These are phyloP conservation scores for Nymphalis io DNA, from an alignment of 1,140 invertebrate species.

Conservation along the genomic window DNA sequence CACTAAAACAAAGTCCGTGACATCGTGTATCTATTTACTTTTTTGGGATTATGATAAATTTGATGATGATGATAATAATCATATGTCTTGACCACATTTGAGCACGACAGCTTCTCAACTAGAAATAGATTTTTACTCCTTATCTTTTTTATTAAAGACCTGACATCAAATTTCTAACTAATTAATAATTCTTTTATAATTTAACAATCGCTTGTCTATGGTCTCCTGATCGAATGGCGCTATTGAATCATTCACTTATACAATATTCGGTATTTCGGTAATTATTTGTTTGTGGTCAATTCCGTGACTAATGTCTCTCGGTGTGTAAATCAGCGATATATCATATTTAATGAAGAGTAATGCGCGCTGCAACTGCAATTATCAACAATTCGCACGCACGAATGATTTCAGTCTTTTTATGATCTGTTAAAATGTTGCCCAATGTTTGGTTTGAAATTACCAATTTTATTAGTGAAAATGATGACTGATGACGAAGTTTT, in stretches of 20 bases:
- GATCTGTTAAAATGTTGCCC: neutral
- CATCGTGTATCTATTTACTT: too few species aligned
- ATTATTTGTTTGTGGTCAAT: neutral
- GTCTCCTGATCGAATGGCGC: neutral
- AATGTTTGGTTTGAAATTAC: too few species aligned
- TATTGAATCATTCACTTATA: neutral
- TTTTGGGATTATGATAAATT: too few species aligned
- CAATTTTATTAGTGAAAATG: too few species aligned
- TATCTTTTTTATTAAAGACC: too few species aligned
- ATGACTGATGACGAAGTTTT: too few species aligned
- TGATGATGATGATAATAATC: too few species aligned
- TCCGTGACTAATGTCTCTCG: neutral
- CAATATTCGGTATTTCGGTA: neutral
- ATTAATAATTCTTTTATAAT: neutral
- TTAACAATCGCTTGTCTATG: neutral
- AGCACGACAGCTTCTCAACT: too few species aligned
- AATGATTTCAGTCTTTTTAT: neutral
- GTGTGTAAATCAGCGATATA: neutral
- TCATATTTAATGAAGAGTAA: constrained; percentile 5
- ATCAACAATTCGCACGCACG: neutral
- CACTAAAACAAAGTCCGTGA: too few species aligned
- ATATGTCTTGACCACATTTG: too few species aligned
- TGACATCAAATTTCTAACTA: too few species aligned
- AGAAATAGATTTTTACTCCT: too few species aligned
- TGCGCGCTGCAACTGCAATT: neutral